phyloP scores from a whole-genome alignment of 2,797 vertebrate species.

The Neolamprologus multifasciatus region DNA sequence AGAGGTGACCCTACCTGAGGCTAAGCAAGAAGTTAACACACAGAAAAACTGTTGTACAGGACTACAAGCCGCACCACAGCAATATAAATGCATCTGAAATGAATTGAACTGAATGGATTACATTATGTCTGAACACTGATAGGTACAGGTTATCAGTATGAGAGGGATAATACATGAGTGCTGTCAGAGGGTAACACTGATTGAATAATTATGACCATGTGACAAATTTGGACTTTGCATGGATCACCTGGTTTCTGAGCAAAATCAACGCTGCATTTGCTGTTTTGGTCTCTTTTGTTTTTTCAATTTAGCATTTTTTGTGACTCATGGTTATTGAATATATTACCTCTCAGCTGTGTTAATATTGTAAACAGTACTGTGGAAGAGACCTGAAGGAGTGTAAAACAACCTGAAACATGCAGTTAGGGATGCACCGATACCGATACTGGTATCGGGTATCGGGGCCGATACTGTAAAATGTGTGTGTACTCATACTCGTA shows the following conservation, averaged over 20 bases:
- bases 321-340: neutral
- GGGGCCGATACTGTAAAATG: no score
- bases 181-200: neutral
- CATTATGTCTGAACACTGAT: neutral
- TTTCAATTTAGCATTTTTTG: neutral
- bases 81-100: neutral
- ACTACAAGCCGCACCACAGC: neutral
- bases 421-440: neutral
- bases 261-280: neutral
- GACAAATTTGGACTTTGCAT: neutral
- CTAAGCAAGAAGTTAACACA: neutral
- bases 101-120: neutral
- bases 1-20: neutral
- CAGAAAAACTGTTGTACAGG: neutral
- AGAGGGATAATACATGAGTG: neutral
- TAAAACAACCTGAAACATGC: neutral
- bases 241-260: neutral
- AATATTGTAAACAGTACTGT: neutral
- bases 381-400: neutral
- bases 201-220: neutral
- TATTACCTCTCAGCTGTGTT: neutral
- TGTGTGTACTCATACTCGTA: no score
- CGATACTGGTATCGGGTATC: no score
- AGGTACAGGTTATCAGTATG: neutral
- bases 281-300: neutral